These are phyloP conservation scores for Lontra canadensis DNA, from an alignment of 2,113 vertebrate species.

Conservation along the genomic window DNA sequence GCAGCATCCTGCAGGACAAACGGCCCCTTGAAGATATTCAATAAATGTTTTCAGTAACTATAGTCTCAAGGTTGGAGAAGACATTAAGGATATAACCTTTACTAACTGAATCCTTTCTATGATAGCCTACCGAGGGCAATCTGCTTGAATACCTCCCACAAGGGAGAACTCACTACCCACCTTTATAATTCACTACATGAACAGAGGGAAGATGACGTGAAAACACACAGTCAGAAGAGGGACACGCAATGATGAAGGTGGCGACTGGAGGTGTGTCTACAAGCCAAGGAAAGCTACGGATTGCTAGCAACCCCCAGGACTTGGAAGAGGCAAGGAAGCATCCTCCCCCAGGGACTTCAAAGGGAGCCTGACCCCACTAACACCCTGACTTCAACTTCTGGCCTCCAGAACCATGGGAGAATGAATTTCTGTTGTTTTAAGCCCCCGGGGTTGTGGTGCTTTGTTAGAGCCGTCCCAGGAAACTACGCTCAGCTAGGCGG, in stretches of 20 bases:
- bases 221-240: not conserved
- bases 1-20: not conserved
- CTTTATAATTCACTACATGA: not conserved
- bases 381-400: too few species aligned
- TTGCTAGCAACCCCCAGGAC: not conserved
- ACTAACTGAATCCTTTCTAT: not conserved
- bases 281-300: not conserved
- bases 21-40: not conserved
- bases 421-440: not conserved
- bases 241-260: not conserved
- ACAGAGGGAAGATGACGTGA: not conserved
- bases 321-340: not conserved
- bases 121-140: not conserved
- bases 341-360: too few species aligned
- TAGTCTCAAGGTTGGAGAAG: not conserved
- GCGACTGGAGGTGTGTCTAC: not conserved
- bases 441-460: not conserved
- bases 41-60: not conserved
- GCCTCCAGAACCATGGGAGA: not conserved
- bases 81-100: not conserved
- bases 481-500: not conserved
- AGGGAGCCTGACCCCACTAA: not conserved
- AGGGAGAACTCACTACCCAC: not conserved
- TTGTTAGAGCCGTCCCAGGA: not conserved
- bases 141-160: not conserved